Evolutionary conservation across 2,113 vertebrate genomes (phyloP).

Genomic region (Synchiropus splendidus): DNA sequence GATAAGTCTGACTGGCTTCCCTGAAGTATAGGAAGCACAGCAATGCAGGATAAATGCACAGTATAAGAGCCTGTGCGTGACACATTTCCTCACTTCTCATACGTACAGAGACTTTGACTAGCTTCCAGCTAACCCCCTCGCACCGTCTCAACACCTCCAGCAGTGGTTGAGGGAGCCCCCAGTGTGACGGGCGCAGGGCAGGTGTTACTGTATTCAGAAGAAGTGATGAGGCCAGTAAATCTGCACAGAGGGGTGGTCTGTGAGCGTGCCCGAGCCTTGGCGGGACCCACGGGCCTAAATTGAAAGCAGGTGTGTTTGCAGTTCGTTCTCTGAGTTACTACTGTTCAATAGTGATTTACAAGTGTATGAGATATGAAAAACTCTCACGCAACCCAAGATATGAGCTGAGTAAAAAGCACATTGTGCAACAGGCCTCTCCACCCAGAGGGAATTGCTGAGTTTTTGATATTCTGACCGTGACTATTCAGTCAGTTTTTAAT

Average conservation of each 20-base stretch:
- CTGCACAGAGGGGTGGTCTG: slow-evolving; percentile 79
- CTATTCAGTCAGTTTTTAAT: slow-evolving; percentile 49
- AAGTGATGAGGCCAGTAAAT: slow-evolving; percentile 72
- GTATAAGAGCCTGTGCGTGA: too few relatives aligned
- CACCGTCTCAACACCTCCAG: neutral
- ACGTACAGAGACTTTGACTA: too few relatives aligned
- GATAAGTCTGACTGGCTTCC: too few relatives aligned
- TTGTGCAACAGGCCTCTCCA: slow-evolving; percentile 61
- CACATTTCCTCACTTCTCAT: too few relatives aligned
- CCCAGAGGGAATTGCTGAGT: slow-evolving; percentile 47
- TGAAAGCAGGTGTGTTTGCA: slow-evolving; percentile 83
- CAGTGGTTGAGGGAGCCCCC: slow-evolving; percentile 25
- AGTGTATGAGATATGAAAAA: slow-evolving; percentile 78
- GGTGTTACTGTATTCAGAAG: slow-evolving; percentile 44
- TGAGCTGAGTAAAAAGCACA: slow-evolving; percentile 68
- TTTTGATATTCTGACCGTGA: slow-evolving; percentile 23
- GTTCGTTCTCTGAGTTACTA: slow-evolving; percentile 82
- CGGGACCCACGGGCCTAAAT: slow-evolving; percentile 70
- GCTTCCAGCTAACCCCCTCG: too few relatives aligned
- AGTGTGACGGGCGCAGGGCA: slow-evolving; percentile 34
- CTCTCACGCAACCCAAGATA: slow-evolving; percentile 80
- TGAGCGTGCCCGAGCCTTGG: slow-evolving; percentile 73
- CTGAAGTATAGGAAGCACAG: too few relatives aligned
- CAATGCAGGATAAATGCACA: too few relatives aligned
- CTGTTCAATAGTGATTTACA: slow-evolving; percentile 87